Evolutionary conservation across 35 echinoderm and acorn worm species (phyloP), one percentile per base, ranked within the genome.

Genomic region (Apostichopus parvimensis): DNA sequence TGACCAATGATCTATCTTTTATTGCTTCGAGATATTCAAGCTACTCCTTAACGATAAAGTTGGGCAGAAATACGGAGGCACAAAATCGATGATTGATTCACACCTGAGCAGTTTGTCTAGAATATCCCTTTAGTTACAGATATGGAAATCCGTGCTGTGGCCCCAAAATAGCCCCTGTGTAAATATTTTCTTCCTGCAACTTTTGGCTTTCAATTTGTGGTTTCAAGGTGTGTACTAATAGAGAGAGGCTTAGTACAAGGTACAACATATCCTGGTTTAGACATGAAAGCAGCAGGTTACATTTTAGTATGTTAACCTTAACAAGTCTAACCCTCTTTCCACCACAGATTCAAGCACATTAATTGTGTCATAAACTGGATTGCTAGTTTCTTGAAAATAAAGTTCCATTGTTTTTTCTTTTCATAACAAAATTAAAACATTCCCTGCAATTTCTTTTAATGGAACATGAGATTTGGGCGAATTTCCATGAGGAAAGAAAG

Each of bases 31-130:
- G 71, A 75, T 75, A 75, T 75, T 75, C 15, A 75, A 75, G 6
- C 17, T n/a, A 75, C 20, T 22, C 20, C n/a, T n/a, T 75, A 7
- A n/a, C 20, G n/a, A 75, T n/a, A 20, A 68, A 68, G 64, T 68
- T 68, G 1, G 18, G 11, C 64, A 68, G 64, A 75, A 13, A 75
- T 75, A 75, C 17, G 0, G 2, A 75, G 71, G 17, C 71, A 75
- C 20, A 75, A n/a, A 75, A 75, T 75, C 71, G n/a, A 75, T 75
- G 71, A 75, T 75, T 75, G 71, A 75, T 75, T 18, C 20, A 75
- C 71, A 75, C 20, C 20, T 75, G 15, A 75, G 14, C 12, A 75
- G 11, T 75, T 75, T 18, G n/a, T 18, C 71, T 75, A 68, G 11
- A 14, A 22, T 75, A 75, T 18, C 71, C 71, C 17, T 18, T 75